phyloP scores from a whole-genome alignment of 2,888 invertebrate species.

The Scaptomyza tumidula region DNA sequence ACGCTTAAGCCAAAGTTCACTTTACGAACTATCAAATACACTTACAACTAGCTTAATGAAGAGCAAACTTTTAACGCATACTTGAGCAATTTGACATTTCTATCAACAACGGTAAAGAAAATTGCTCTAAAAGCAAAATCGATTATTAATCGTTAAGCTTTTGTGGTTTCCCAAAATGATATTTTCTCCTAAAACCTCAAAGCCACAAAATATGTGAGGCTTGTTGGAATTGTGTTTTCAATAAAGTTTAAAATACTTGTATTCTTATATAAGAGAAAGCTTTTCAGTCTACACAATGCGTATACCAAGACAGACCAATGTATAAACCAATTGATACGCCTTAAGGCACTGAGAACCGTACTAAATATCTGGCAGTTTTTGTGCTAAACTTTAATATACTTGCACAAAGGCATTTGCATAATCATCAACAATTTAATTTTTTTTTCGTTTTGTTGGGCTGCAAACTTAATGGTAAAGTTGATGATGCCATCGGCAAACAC shows the following conservation, averaged over 20 bases:
- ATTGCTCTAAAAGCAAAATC: not conserved
- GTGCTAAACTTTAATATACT: constrained; percentile 51
- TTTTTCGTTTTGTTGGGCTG: constrained; percentile 30
- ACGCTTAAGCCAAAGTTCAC: constrained; percentile 26
- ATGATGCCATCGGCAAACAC: constrained; percentile 51
- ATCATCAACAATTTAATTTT: constrained; percentile 37
- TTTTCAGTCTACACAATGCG: constrained; percentile 3
- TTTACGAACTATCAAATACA: constrained; percentile 46
- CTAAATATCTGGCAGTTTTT: constrained; percentile 1
- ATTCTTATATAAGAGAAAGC: no score
- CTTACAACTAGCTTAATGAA: constrained; percentile 24
- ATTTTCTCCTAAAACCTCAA: not conserved
- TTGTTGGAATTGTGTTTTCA: not conserved
- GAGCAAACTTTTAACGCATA: constrained; percentile 4
- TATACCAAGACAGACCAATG: constrained; percentile 8
- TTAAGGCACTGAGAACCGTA: not conserved
- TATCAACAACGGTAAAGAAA: not conserved
- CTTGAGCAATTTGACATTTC: constrained; percentile 10
- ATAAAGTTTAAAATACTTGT: no score
- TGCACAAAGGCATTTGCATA: constrained; percentile 48
- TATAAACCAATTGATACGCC: constrained; percentile 4
- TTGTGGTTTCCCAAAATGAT: not conserved
- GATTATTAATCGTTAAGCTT: not conserved
- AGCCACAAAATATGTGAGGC: not conserved
- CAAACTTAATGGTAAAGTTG: constrained; percentile 53